Evolutionary conservation across 2,888 invertebrate species (phyloP).

Genomic region (Allacma fusca): DNA sequence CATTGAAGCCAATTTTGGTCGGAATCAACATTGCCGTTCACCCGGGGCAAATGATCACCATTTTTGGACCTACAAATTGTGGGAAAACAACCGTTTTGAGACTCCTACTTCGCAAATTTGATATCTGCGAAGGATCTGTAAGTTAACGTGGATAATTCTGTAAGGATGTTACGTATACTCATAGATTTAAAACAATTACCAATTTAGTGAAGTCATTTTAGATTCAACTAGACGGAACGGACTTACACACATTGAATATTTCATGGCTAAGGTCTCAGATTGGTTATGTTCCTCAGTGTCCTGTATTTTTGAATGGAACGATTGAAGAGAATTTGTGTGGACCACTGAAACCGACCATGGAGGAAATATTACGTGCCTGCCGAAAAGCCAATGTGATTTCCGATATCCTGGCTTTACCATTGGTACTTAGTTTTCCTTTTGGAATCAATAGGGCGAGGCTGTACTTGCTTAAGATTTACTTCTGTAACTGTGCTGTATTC

Average conservation of each 20-base stretch:
- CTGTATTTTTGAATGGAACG: conserved; percentile 47
- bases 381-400: conserved; percentile 45
- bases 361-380: conserved; percentile 48
- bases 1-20: conserved; percentile 10
- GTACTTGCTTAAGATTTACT: too few species aligned
- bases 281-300: conserved; percentile 43
- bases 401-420: conserved; percentile 31
- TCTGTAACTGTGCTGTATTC: too few species aligned
- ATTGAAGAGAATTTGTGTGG: conserved; percentile 51
- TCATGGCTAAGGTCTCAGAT: conserved; percentile 53
- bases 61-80: not conserved
- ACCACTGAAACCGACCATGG: conserved; percentile 36
- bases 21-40: conserved; percentile 43
- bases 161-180: too few species aligned
- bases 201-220: conserved; percentile 22
- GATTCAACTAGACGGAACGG: conserved; percentile 52
- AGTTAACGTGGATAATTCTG: not conserved
- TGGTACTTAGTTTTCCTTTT: too few species aligned
- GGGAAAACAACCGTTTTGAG: conserved; percentile 17
- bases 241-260: conserved; percentile 46
- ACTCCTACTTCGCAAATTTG: conserved; percentile 28
- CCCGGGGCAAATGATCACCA: conserved; percentile 50
- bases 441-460: too few species aligned
- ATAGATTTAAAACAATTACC: too few species aligned
- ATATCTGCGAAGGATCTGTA: conserved; percentile 45